Base-by-base conservation (phyloP, 2,113 vertebrate genomes). In the Nibea albiflora region DNA sequence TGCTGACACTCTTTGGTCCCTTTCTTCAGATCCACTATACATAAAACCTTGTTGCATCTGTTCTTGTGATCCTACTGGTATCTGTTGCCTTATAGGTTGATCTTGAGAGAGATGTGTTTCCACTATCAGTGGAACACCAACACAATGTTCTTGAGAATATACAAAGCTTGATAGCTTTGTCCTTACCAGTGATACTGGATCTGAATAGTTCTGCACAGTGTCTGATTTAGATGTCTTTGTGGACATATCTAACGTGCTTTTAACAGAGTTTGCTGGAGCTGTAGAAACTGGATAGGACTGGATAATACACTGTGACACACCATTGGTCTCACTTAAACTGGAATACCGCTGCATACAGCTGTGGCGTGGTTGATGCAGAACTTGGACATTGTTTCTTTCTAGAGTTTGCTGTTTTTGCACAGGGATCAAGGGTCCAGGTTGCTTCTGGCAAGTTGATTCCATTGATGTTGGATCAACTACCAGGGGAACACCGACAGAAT, bases 221-320 rank as follows among this genome's bases (percentile, higher is more conserved):
- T 85, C 67, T 1, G 81, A 68, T 76, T 49, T 44, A 31, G n/a
- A 76, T 39, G 16, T 2, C 57, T 84, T 94, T 84, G 75, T 79
- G 74, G 94, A 94, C 93, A 93, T 94, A 28, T 94, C 90, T 44
- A 94, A 16, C 11, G 87, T 90, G 52, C 35, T 65, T 87, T 90
- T 92, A 49, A 91, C 46, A 57, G 84, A 80, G 60, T 93, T 94
- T 78, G 92, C 90, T 60, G 93, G 90, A 77, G 90, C 63, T 61
- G 92, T 84, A 44, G 52, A 47, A 44, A 31, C 39, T n/a, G 58
- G 24, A 70, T 64, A n/a, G 3, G 70, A 19, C 54, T 88, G 65
- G 42, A 50, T 17, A 70, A 11, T 76, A 35, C 82, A 67, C 15
- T 62, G 86, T 46, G 73, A 64, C 8, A 73, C 11, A 16, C 22